A percentile compares a stretch with the other conserved stretches of the same genome.
phyloP scores from a whole-genome alignment of 2,888 invertebrate species.

The Diplolepis rosae region DNA sequence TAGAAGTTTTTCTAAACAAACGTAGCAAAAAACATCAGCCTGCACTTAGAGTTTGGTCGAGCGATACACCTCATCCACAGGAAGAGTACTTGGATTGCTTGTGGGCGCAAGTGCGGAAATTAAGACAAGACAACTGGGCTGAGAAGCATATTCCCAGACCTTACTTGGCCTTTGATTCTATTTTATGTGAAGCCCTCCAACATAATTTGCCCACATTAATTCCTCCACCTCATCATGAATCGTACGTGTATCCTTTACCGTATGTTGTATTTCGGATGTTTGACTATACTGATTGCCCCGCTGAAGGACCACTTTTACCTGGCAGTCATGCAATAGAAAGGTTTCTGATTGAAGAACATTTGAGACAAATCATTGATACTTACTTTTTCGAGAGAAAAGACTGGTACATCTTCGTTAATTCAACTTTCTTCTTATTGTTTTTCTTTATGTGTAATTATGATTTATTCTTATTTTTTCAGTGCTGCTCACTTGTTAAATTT shows the following conservation, averaged over 20 bases:
- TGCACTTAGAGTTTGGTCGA: conserved; percentile 94
- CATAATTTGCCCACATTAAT: conserved; percentile 94
- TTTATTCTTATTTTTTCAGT: conserved; percentile 70
- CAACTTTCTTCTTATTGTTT: conserved; percentile 12
- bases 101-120: conserved; percentile 94
- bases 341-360: conserved; percentile 97
- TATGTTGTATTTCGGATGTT: conserved; percentile 97
- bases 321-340: conserved; percentile 98
- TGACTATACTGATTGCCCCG: conserved; percentile 98
- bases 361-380: conserved; percentile 93
- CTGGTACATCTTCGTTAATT: conserved; percentile 79
- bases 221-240: conserved; percentile 94
- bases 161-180: conserved; percentile 95
- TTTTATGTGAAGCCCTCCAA: conserved; percentile 95
- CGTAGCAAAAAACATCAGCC: conserved; percentile 94
- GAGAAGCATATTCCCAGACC: conserved; percentile 97
- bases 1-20: conserved; percentile 94
- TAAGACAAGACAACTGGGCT: conserved; percentile 96
- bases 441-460: conserved; percentile 30
- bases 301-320: conserved; percentile 90
- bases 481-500: conserved; percentile 94
- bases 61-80: conserved; percentile 96
- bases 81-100: conserved; percentile 97
- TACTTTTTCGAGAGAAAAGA: conserved; percentile 93
- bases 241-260: conserved; percentile 94